Evolutionary conservation across 2,888 invertebrate species (phyloP).

Genomic region (Polydrusus tereticollis): DNA sequence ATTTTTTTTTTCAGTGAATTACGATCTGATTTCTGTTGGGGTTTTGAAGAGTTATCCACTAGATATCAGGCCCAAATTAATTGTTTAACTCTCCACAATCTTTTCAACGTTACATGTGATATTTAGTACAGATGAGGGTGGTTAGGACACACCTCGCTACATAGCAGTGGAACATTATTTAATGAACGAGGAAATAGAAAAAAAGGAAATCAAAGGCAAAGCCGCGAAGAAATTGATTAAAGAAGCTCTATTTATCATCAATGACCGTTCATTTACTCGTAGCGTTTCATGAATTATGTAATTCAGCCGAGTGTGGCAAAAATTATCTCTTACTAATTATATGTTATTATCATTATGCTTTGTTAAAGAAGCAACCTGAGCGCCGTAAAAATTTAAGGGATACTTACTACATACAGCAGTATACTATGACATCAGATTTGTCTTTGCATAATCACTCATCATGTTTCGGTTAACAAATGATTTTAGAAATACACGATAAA

Average conservation of each 20-base stretch:
- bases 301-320: conserved; percentile 25
- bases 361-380: background rate
- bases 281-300: conserved; percentile 31
- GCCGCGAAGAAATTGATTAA: conserved; percentile 28
- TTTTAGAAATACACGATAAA: too few species aligned
- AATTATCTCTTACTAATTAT: conserved; percentile 24
- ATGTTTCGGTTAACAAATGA: too few species aligned
- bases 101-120: too few species aligned
- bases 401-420: background rate
- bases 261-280: conserved; percentile 28
- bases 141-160: too few species aligned
- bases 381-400: background rate
- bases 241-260: conserved; percentile 21
- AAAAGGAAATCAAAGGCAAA: conserved; percentile 13
- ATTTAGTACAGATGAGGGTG: background rate
- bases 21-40: too few species aligned
- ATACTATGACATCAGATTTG: background rate
- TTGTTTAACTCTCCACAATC: too few species aligned
- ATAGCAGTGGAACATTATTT: too few species aligned
- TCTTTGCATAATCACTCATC: too few species aligned
- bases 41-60: too few species aligned
- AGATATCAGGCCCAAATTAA: too few species aligned
- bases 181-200: conserved; percentile 18
- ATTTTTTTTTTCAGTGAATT: too few species aligned
- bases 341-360: background rate